Conservation (phyloP, 2,888 invertebrate genomes). For the Tenodera sinensis region DNA sequence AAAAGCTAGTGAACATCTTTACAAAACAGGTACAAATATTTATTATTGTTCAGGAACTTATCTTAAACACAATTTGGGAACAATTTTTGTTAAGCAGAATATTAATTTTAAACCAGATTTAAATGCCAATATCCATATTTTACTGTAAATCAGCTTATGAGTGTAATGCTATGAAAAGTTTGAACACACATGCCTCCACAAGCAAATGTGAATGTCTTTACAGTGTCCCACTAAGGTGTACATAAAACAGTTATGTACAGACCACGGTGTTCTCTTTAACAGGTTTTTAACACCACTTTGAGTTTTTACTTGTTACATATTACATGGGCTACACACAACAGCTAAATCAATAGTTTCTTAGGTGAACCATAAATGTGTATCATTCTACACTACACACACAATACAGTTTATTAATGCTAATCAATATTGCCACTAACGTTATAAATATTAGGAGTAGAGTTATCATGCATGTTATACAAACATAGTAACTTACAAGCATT, state of each 20-base stretch:
- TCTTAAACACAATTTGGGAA: neutral
- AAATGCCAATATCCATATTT: neutral
- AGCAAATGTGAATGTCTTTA: constrained; percentile 23
- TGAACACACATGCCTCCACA: neutral
- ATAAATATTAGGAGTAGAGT: constrained; percentile 22
- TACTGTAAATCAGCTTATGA: neutral
- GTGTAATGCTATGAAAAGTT: neutral
- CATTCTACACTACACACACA: constrained; percentile 1
- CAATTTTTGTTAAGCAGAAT: neutral
- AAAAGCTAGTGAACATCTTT: no score
- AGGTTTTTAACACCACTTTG: constrained; percentile 15
- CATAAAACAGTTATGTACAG: neutral
- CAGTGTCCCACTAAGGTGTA: constrained; percentile 18
- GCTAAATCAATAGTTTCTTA: constrained; percentile 16
- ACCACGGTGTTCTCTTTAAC: constrained; percentile 20
- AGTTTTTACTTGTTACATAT: constrained; percentile 25
- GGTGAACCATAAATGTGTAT: constrained; percentile 11
- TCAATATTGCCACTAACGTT: constrained; percentile 21
- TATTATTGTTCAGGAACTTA: no score
- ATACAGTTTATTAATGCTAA: neutral
- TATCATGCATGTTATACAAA: constrained; percentile 25
- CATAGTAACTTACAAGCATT: constrained; percentile 14
- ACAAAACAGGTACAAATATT: no score
- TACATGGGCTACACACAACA: constrained; percentile 5
- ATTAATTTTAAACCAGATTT: neutral